These are phyloP conservation scores for Somateria mollissima DNA, from an alignment of 2,797 vertebrate genomes.

Conservation along the genomic window DNA sequence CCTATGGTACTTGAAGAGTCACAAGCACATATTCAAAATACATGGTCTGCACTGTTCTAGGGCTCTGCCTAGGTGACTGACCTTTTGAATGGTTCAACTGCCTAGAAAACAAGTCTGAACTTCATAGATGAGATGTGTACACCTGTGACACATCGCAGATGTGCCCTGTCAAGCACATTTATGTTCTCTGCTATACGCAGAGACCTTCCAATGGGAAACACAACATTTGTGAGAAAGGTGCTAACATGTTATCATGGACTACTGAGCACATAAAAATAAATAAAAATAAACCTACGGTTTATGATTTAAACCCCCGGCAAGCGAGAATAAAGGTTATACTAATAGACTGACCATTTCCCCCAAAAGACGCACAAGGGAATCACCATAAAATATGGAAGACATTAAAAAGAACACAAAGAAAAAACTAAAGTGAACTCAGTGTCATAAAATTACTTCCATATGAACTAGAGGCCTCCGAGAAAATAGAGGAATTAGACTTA, in stretches of 20 bases:
- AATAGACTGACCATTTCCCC: background rate
- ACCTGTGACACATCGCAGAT: background rate
- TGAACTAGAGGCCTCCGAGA: conserved; percentile 12
- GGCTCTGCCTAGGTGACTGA: background rate
- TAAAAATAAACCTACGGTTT: background rate
- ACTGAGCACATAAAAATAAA: background rate
- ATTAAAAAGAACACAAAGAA: conserved; percentile 7
- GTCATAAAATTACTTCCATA: conserved; percentile 51
- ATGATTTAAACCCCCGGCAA: background rate
- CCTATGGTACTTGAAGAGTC: background rate
- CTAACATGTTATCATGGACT: background rate
- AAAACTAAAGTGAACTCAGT: background rate
- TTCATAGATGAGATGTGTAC: background rate
- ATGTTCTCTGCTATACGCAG: background rate
- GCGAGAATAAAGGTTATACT: conserved; percentile 4
- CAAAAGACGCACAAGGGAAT: background rate
- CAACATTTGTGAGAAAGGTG: background rate
- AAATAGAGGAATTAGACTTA: conserved; percentile 6
- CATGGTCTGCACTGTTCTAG: accelerated
- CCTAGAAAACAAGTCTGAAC: background rate
- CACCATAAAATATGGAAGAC: conserved; percentile 6
- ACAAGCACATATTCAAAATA: background rate
- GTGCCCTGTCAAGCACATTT: background rate
- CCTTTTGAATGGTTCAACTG: background rate
- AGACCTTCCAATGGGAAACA: background rate